A percentile compares a stretch with the other conserved stretches of the same genome.
These are phyloP conservation scores for Habropoda laboriosa DNA, from an alignment of 1,140 invertebrate species.

Conservation along the genomic window DNA sequence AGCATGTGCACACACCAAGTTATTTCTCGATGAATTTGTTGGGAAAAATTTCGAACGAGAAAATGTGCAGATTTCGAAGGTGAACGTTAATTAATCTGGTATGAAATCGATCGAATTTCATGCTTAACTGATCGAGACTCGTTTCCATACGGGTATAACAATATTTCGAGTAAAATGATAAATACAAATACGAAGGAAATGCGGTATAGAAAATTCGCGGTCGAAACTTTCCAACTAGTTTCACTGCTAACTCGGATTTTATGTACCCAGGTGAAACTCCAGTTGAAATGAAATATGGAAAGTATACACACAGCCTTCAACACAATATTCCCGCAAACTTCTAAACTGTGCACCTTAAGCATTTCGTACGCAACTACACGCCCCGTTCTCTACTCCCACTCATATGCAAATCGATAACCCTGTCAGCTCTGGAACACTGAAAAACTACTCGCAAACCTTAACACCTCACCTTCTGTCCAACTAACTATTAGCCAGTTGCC, in stretches of 20 bases:
- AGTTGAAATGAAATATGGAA: neutral
- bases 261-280: neutral
- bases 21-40: too few relatives aligned
- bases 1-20: neutral
- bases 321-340: neutral
- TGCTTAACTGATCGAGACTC: too few relatives aligned
- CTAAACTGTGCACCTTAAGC: neutral
- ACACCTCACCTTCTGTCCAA: neutral
- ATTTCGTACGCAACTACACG: neutral
- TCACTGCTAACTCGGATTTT: neutral
- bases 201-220: too few relatives aligned
- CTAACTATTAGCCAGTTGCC: too few relatives aligned
- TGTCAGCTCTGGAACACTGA: neutral
- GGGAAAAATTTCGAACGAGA: too few relatives aligned
- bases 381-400: neutral
- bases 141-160: too few relatives aligned
- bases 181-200: too few relatives aligned
- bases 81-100: too few relatives aligned
- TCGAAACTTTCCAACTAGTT: neutral
- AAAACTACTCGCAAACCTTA: constrained; percentile 11
- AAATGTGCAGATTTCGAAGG: too few relatives aligned
- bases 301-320: neutral
- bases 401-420: constrained; percentile 12
- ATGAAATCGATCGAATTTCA: too few relatives aligned
- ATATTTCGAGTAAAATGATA: too few relatives aligned